Percentiles rank a stretch among this genome's conserved stretches.
Evolutionary conservation across 2,888 invertebrate species (phyloP).

Genomic region (Epirrhoe tristata): DNA sequence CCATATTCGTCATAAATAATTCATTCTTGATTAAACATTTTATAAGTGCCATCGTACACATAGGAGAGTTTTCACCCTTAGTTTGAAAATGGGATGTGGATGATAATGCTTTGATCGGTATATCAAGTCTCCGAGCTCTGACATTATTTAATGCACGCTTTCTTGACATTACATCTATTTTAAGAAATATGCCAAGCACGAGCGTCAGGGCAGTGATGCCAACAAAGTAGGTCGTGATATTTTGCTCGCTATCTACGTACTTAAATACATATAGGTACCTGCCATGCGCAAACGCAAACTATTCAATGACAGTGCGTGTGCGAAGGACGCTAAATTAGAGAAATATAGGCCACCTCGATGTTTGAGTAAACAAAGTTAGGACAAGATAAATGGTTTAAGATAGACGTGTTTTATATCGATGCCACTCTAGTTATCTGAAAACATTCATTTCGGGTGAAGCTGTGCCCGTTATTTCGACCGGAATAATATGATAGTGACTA

Average conservation of each 20-base stretch:
- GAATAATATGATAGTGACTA: neutral
- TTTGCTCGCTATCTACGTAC: conserved; percentile 55
- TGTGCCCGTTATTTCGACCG: neutral
- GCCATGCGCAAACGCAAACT: conserved; percentile 50
- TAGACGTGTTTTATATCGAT: conserved; percentile 48
- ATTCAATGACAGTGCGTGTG: conserved; percentile 54
- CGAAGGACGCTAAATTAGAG: conserved; percentile 55
- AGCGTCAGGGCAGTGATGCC: conserved; percentile 61
- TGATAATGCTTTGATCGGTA: neutral
- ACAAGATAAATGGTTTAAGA: conserved; percentile 47
- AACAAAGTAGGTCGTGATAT: conserved; percentile 78
- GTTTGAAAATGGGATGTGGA: neutral
- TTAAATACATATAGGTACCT: conserved; percentile 47
- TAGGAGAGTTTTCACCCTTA: too few species aligned
- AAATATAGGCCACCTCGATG: conserved; percentile 52
- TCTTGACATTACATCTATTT: conserved; percentile 73
- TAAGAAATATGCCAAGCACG: conserved; percentile 67
- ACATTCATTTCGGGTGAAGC: neutral
- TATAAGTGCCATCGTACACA: too few species aligned
- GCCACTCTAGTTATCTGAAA: conserved; percentile 27
- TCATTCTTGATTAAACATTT: too few species aligned
- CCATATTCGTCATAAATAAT: too few species aligned
- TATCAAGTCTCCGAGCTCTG: conserved; percentile 10
- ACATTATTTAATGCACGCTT: conserved; percentile 53
- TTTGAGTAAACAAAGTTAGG: conserved; percentile 46